These are phyloP conservation scores for Panurus biarmicus DNA, from an alignment of 2,113 vertebrate species.

Conservation along the genomic window DNA sequence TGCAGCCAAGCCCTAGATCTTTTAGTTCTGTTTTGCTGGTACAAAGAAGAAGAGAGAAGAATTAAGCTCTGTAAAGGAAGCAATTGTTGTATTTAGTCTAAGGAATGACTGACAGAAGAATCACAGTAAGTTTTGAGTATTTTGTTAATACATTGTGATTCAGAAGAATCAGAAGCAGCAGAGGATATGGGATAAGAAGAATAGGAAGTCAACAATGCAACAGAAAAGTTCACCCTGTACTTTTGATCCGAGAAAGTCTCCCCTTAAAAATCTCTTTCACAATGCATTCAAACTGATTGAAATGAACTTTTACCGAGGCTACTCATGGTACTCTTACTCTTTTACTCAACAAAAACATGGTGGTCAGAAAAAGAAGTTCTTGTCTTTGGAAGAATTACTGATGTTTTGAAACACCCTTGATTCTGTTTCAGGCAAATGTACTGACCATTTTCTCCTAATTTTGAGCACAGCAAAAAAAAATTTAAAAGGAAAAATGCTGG, in stretches of 20 bases:
- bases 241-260: background rate
- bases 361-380: background rate
- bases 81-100: background rate
- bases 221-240: background rate
- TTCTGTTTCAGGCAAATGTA: background rate
- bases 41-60: background rate
- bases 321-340: background rate
- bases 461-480: background rate
- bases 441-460: background rate
- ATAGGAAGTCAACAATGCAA: background rate
- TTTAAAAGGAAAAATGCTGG: background rate
- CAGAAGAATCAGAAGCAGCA: constrained; percentile 4
- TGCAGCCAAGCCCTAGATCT: background rate
- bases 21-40: background rate
- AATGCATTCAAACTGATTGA: background rate
- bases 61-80: background rate
- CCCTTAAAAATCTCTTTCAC: background rate
- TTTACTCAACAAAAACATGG: background rate
- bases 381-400: background rate
- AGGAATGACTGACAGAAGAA: background rate
- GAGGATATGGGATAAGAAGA: background rate
- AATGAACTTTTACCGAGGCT: background rate
- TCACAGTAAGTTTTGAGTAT: background rate
- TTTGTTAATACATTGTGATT: background rate
- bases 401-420: background rate